phyloP scores from a whole-genome alignment of 1,140 invertebrate genomes.

The Holcopasites calliopsidis region DNA sequence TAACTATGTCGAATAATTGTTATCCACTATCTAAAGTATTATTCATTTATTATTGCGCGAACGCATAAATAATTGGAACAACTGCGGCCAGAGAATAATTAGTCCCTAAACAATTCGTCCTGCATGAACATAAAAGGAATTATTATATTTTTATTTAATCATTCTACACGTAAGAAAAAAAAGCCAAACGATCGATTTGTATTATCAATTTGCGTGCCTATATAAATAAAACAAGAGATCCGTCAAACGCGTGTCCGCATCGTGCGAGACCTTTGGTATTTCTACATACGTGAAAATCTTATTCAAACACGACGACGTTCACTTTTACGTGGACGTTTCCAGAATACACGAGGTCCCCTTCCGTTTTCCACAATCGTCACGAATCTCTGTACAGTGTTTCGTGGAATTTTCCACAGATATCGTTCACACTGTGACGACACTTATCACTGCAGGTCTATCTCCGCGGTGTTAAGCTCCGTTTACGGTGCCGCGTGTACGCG shows the following conservation, averaged over 20 bases:
- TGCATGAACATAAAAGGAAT: too few species aligned
- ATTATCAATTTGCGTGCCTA: background rate
- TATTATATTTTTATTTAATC: too few species aligned
- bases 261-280: background rate
- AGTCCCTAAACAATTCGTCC: too few species aligned
- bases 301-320: background rate
- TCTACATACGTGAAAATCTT: background rate
- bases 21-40: too few species aligned
- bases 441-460: constrained; percentile 45
- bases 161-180: too few species aligned
- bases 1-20: too few species aligned
- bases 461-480: constrained; percentile 18
- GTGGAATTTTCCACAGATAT: constrained; percentile 54
- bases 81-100: too few species aligned
- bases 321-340: background rate
- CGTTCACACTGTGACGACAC: constrained; percentile 11
- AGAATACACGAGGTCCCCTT: background rate
- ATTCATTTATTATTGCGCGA: too few species aligned
- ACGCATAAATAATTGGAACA: background rate
- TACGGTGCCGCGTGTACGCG: background rate
- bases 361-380: constrained; percentile 7
- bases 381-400: constrained; percentile 9
- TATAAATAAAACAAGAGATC: background rate
- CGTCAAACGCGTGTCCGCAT: background rate
- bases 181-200: background rate